These are phyloP conservation scores for Zosterops pallidus DNA, from an alignment of 2,113 vertebrate genomes.

Conservation along the genomic window DNA sequence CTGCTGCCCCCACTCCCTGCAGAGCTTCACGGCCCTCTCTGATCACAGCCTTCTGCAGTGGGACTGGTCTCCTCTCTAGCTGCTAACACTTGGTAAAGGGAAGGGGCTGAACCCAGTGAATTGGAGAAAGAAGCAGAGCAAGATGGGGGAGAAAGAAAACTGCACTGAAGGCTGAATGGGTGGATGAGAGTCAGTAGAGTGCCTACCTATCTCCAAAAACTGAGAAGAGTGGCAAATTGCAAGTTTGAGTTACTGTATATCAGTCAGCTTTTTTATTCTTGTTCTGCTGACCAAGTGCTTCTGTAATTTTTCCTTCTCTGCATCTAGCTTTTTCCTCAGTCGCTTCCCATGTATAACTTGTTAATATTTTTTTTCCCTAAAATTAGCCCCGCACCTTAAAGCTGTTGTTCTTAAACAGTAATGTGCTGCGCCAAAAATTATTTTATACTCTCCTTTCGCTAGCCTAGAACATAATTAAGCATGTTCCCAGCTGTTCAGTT, in stretches of 20 bases:
- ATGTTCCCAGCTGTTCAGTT: not conserved
- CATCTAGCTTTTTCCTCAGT: not conserved
- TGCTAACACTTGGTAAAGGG: not conserved
- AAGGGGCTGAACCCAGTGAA: not conserved
- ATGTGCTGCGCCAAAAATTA: not conserved
- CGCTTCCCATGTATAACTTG: not conserved
- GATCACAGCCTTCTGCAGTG: fast-evolving
- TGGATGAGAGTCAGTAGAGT: not conserved
- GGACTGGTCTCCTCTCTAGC: not conserved
- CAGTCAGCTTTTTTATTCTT: not conserved
- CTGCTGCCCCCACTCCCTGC: fast-evolving
- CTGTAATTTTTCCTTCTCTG: not conserved
- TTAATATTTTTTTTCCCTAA: not conserved
- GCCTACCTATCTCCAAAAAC: not conserved
- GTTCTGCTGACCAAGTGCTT: not conserved
- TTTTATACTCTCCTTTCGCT: not conserved
- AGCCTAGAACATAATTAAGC: not conserved
- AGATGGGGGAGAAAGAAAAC: not conserved
- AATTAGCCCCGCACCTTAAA: not conserved
- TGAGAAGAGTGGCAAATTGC: not conserved
- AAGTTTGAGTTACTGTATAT: not conserved
- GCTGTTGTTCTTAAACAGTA: not conserved
- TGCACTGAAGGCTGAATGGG: not conserved
- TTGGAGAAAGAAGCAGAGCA: not conserved
- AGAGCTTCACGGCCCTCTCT: fast-evolving